Evolutionary conservation across 2,113 vertebrate genomes (phyloP), one percentile per base, ranked within the genome.

Genomic region (Tachuris rubrigastra): DNA sequence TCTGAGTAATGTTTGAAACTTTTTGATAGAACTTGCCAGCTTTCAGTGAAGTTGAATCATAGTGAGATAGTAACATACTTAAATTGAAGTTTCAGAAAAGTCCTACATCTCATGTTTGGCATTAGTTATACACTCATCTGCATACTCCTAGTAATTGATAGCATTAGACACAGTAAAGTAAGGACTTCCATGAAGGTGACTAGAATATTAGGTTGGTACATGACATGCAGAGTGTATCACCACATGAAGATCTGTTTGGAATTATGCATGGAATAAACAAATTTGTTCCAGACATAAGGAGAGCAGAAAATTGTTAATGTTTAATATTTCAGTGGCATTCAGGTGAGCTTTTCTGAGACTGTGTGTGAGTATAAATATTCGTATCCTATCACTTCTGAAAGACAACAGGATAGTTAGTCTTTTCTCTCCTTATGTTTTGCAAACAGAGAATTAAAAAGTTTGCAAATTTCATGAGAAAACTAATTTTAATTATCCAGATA

Each of bases 271-370:
- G 79, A 93, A 89, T 86, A 89, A 92, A 78, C 60, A 58, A 35
- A 93, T 94, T 84, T 87, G 76, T 90, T 93, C 85, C 68, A 90
- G 92, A 78, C 41, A 89, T 49, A 92, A 77, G 47, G 42, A 86
- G 90, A 90, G 72, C 47, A 92, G 65, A 81, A 93, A 92, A 92
- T 49, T 87, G 22, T 65, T 71, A 74, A 67, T 75, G 85, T 52
- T 68, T 90, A 67, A 58, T 81, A 53, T 81, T 94, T 84, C 75
- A 44, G 46, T 59, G 92, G 31, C 14, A 56, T 85, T 92, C 76
- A 95, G 80, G 80, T 91, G 77, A 91, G 17, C 21, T 77, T 91
- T 94, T 55, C 62, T 66, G 55, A 93, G 39, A 27, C 10, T 44
- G 3, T 37, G 14, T 76, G 33, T 31, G 20, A 39, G 5, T 68